Conservation (phyloP, 2,797 vertebrate species). For the Characodon lateralis region DNA sequence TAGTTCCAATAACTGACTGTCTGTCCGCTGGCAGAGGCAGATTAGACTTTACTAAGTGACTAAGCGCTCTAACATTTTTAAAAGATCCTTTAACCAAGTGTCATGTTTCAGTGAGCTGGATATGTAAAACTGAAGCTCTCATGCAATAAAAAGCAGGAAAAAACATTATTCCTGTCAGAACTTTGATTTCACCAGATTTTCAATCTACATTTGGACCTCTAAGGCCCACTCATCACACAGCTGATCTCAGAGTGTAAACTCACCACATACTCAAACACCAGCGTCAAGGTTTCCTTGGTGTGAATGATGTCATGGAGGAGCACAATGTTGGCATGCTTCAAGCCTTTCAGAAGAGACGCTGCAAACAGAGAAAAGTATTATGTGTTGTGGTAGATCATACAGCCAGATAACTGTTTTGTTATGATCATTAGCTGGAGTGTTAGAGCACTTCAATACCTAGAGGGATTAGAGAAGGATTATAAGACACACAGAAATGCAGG, state of each 20-base stretch:
- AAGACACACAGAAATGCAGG: constrained; percentile 22
- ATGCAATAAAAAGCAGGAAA: background rate
- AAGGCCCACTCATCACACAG: background rate
- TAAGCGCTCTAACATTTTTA: constrained; percentile 33
- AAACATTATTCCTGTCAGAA: background rate
- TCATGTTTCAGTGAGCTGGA: constrained; percentile 18
- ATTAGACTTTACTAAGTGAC: too few relatives aligned
- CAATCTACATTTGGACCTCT: constrained; percentile 14
- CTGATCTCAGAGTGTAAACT: constrained; percentile 63
- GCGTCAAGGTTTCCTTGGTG: constrained; percentile 90
- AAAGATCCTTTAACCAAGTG: constrained; percentile 39
- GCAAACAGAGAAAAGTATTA: constrained; percentile 52
- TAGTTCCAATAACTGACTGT: too few relatives aligned
- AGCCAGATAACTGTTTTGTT: background rate
- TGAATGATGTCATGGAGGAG: constrained; percentile 94
- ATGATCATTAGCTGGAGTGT: constrained; percentile 50
- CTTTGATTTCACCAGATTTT: constrained; percentile 3
- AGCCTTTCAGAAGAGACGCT: constrained; percentile 96
- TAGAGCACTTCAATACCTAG: background rate
- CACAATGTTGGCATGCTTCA: constrained; percentile 92
- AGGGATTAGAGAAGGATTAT: constrained; percentile 50
- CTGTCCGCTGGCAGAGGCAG: too few relatives aligned
- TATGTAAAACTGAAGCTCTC: background rate
- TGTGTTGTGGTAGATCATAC: background rate
- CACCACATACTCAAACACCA: constrained; percentile 94